Conservation (phyloP, 92 coral and sea anemone species). For the Pocillopora meandrina region DNA sequence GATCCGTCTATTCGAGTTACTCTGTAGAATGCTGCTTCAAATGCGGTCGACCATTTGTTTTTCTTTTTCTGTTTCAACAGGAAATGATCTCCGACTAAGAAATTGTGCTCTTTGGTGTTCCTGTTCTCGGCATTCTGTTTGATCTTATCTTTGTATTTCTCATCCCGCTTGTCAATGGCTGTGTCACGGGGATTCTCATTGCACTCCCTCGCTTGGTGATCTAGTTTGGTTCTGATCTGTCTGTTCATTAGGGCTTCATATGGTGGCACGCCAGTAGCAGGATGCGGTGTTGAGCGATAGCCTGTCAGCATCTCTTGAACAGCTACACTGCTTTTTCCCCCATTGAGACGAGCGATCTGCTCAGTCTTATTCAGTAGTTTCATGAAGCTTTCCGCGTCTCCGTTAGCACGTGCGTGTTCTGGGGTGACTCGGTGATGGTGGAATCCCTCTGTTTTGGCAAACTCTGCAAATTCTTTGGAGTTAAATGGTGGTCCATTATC, state of each 20-base stretch:
- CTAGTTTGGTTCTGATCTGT: constrained; percentile 41
- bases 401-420: constrained; percentile 25
- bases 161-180: constrained; percentile 17
- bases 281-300: constrained; percentile 49
- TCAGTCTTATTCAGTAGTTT: constrained; percentile 29
- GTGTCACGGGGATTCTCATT: constrained; percentile 17
- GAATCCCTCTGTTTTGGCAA: constrained; percentile 48
- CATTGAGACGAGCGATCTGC: constrained; percentile 26
- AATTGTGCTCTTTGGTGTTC: constrained; percentile 42
- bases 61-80: constrained; percentile 53
- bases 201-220: constrained; percentile 21
- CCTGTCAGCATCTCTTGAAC: constrained; percentile 53
- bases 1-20: constrained; percentile 57
- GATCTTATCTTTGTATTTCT: constrained; percentile 25
- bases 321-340: constrained; percentile 11
- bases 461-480: constrained; percentile 32
- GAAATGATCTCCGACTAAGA: constrained; percentile 50
- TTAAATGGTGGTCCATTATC: constrained; percentile 59
- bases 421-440: constrained; percentile 48
- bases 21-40: constrained; percentile 61
- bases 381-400: constrained; percentile 44
- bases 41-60: constrained; percentile 63
- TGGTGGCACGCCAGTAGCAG: constrained; percentile 49
- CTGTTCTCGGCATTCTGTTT: constrained; percentile 10
- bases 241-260: constrained; percentile 43